phyloP scores from a whole-genome alignment of 2,888 invertebrate genomes.

The Philereme transversata region DNA sequence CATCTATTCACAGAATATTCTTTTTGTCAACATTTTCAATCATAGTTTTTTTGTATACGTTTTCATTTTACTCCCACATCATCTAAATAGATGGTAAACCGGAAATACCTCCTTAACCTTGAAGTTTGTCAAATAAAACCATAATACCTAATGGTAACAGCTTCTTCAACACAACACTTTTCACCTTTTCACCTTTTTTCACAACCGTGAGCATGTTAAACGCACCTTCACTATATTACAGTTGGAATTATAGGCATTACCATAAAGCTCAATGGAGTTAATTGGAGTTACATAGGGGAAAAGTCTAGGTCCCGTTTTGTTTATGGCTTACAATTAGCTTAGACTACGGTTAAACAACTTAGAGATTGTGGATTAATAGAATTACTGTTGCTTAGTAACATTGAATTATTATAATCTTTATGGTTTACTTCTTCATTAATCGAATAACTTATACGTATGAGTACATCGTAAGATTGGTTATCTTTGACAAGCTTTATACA shows the following conservation, averaged over 20 bases:
- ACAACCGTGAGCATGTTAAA: not conserved
- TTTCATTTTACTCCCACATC: not conserved
- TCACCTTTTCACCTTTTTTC: too few species aligned
- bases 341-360: conserved; percentile 19
- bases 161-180: not conserved
- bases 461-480: conserved; percentile 16
- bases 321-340: conserved; percentile 26
- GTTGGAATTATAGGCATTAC: conserved; percentile 20
- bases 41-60: not conserved
- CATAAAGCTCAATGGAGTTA: conserved; percentile 28
- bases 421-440: conserved; percentile 20
- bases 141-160: conserved; percentile 1
- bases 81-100: not conserved
- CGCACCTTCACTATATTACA: not conserved
- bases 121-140: not conserved
- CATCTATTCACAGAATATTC: not conserved
- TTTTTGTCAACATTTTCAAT: not conserved
- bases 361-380: conserved; percentile 19
- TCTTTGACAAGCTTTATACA: not conserved
- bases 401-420: conserved; percentile 20
- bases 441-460: conserved; percentile 19
- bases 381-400: conserved; percentile 13
- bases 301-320: conserved; percentile 29
- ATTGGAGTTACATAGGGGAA: conserved; percentile 20
- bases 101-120: not conserved